These are phyloP conservation scores for Noturus placidus DNA, from an alignment of 2,113 vertebrate genomes.

Conservation along the genomic window DNA sequence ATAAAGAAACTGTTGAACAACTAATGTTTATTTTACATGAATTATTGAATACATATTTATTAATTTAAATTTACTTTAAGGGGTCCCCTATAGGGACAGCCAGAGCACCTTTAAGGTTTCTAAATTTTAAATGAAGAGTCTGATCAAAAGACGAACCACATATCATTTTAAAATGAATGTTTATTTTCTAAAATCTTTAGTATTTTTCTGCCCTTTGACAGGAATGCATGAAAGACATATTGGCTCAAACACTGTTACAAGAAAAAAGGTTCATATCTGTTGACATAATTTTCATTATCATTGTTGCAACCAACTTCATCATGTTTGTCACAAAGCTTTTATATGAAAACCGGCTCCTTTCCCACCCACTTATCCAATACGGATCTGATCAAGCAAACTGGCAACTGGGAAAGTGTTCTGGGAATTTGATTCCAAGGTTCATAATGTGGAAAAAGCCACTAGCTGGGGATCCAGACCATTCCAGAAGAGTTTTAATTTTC, in stretches of 20 bases:
- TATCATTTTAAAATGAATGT: conserved; percentile 67
- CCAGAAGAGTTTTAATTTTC: conserved; percentile 19
- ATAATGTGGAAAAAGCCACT: conserved; percentile 35
- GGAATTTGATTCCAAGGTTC: conserved; percentile 22
- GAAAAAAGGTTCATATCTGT: conserved; percentile 82
- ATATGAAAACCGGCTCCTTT: conserved; percentile 50
- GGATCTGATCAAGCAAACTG: conserved; percentile 15
- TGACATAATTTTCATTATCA: conserved; percentile 46
- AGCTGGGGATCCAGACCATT: conserved; percentile 39
- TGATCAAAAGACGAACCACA: not conserved
- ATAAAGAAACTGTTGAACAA: no score
- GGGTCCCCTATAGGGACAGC: not conserved
- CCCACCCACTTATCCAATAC: not conserved
- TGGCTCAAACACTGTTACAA: conserved; percentile 96
- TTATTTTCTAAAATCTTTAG: conserved; percentile 86
- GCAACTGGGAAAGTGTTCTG: conserved; percentile 29
- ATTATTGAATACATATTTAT: not conserved
- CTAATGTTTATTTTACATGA: not conserved
- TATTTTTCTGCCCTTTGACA: conserved; percentile 89
- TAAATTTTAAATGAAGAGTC: not conserved
- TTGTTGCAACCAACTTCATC: conserved; percentile 26
- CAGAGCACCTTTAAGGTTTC: not conserved
- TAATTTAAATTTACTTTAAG: not conserved
- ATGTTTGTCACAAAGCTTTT: conserved; percentile 75
- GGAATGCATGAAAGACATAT: conserved; percentile 96